Base-by-base conservation (phyloP, 2,888 invertebrate species). In the Cheilosia vulpina region DNA sequence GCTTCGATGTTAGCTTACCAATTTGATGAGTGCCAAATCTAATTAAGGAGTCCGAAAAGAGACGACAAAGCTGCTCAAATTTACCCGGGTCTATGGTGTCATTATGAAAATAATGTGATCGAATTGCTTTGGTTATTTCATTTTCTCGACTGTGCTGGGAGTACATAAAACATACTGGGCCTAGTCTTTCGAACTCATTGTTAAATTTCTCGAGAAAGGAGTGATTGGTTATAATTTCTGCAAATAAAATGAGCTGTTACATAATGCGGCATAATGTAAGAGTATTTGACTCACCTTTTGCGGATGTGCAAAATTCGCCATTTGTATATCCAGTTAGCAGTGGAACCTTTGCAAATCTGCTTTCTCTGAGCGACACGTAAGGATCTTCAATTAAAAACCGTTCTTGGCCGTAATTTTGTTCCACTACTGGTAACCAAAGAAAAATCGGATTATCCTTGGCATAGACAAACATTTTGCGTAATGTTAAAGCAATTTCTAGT, bases 101-200 rank as follows among this genome's bases (percentile, higher is more conserved):
- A 6, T 80, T 82, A 13, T 17, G 38, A 53, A 88, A 79, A 15
- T 89, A 89, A 58, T 87, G 79, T 1, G 38, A 21, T 1, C 41
- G 50, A 13, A 87, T 62, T 4, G 82, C 47, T 50, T 43, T 57
- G 6, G 55, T 88, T 41, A 87, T 85, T 4, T 63, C 21, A 2
- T 66, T 47, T 1, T 75, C 41, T 38, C 76, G 17, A 2, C 13
- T 9, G 9, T 82, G 63, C 0, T 50, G 50, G 1, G 93, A 93
- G 84, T 94, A 94, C 63, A 93, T 87, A 85, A 94, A 94, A 45
- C 92, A 90, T 31, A 93, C 93, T 0, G 94, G 94, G 0, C 93
- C 93, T n/a, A 93, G 76, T 65, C 88, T 90, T 3, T 93, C 90
- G 90, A 93, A 94, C 15, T 94, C 89, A 7, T 90, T 88, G 75